A percentile compares a stretch with the other conserved stretches of the same genome.
These are phyloP conservation scores for Parascotia fuliginaria DNA, from an alignment of 2,888 invertebrate species.

Conservation along the genomic window DNA sequence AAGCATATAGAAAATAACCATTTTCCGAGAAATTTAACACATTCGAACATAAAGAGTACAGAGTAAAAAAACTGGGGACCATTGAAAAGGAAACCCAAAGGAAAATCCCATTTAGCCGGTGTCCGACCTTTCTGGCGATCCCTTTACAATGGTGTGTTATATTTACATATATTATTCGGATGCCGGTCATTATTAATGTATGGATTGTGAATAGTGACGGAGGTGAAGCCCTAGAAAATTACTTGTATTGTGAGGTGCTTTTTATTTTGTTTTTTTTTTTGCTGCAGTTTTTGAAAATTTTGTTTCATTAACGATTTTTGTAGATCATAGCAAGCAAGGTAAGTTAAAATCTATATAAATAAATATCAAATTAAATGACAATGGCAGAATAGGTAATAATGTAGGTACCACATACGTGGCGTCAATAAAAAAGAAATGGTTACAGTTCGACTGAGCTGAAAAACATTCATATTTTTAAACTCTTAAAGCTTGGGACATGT, in stretches of 20 bases:
- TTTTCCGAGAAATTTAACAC: slow-evolving; percentile 83
- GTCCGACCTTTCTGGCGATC: slow-evolving; percentile 67
- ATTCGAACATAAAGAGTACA: slow-evolving; percentile 56
- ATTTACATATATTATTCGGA: slow-evolving; percentile 68
- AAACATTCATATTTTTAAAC: no score
- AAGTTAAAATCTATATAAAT: no score
- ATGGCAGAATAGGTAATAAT: no score
- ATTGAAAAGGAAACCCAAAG: slow-evolving; percentile 67
- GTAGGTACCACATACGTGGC: no score
- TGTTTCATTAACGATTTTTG: no score
- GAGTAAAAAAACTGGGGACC: slow-evolving; percentile 41
- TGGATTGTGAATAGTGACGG: slow-evolving; percentile 47
- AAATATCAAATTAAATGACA: no score
- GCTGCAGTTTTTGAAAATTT: not conserved
- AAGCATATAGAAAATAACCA: slow-evolving; percentile 64
- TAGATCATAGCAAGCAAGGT: no score
- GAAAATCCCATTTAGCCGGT: slow-evolving; percentile 71
- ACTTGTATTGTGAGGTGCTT: slow-evolving; percentile 45
- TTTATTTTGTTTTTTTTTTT: not conserved
- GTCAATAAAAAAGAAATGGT: no score
- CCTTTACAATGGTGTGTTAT: slow-evolving; percentile 63
- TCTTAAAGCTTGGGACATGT: no score
- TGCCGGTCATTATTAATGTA: slow-evolving; percentile 72
- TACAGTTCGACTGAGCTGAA: no score
- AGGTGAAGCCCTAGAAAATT: slow-evolving; percentile 63